Conservation (phyloP, 2,797 vertebrate species). For the Siniperca undulata region DNA sequence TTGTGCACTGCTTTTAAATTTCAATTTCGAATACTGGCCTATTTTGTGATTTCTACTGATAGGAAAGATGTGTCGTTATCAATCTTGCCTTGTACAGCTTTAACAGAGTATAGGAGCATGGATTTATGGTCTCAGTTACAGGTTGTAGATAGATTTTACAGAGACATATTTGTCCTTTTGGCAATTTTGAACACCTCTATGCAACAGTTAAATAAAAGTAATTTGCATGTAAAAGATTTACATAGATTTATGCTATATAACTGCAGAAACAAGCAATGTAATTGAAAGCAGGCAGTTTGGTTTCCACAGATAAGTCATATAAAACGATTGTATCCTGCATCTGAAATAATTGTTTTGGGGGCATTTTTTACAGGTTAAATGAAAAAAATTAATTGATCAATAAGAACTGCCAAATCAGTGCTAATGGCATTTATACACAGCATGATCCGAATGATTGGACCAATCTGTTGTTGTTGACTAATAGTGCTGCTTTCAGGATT, state of each 20-base stretch:
- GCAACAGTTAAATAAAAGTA: background rate
- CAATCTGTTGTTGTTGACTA: constrained; percentile 42
- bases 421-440: constrained; percentile 22
- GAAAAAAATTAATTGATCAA: background rate
- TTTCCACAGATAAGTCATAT: constrained; percentile 5
- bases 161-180: background rate
- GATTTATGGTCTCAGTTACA: constrained; percentile 2
- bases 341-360: background rate
- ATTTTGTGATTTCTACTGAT: constrained; percentile 11
- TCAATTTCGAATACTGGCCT: background rate
- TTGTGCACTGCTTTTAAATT: background rate
- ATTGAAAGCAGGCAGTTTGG: background rate
- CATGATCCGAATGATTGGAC: constrained; percentile 17
- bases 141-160: background rate
- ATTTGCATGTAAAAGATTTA: background rate
- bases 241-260: background rate
- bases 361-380: background rate
- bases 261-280: background rate
- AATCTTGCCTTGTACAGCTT: background rate
- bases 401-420: background rate
- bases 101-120: background rate
- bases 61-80: background rate
- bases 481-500: constrained; percentile 6
- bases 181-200: background rate
- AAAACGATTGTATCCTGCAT: background rate